Evolutionary conservation across 1,140 invertebrate species (phyloP).

Genomic region (Agrypnia vestita): DNA sequence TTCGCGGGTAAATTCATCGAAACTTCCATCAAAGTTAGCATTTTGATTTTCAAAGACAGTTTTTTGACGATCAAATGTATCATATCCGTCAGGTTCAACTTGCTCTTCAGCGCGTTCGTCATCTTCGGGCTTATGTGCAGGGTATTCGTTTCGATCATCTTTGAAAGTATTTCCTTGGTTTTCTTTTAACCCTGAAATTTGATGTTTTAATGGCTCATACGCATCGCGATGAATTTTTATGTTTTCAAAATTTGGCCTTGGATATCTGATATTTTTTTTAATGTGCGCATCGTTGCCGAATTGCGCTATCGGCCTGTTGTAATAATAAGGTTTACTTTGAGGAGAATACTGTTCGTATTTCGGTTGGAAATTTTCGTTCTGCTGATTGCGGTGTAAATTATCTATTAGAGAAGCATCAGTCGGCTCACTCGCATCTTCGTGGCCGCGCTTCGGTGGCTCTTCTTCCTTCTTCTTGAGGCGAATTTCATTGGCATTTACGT

Average conservation of each 20-base stretch:
- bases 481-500: constrained; percentile 65
- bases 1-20: constrained; percentile 65
- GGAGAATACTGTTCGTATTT: constrained; percentile 68
- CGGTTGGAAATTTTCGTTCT: constrained; percentile 66
- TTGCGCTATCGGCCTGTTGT: constrained; percentile 61
- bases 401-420: background rate
- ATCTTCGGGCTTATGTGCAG: constrained; percentile 63
- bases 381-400: constrained; percentile 61
- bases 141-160: constrained; percentile 70
- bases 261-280: constrained; percentile 68
- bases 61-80: constrained; percentile 70
- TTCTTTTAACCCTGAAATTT: constrained; percentile 66
- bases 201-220: constrained; percentile 67
- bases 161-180: constrained; percentile 69
- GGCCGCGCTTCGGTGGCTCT: constrained; percentile 65
- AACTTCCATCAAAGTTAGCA: constrained; percentile 67
- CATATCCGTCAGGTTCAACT: constrained; percentile 67
- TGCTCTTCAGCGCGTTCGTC: constrained; percentile 63
- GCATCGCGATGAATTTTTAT: constrained; percentile 68
- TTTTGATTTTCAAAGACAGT: constrained; percentile 64
- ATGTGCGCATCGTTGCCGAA: constrained; percentile 64
- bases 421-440: constrained; percentile 64
- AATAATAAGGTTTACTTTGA: constrained; percentile 66
- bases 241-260: constrained; percentile 65
- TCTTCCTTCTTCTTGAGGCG: constrained; percentile 65